Conservation (phyloP, 2,888 invertebrate genomes). For the Choreutis nemorana region DNA sequence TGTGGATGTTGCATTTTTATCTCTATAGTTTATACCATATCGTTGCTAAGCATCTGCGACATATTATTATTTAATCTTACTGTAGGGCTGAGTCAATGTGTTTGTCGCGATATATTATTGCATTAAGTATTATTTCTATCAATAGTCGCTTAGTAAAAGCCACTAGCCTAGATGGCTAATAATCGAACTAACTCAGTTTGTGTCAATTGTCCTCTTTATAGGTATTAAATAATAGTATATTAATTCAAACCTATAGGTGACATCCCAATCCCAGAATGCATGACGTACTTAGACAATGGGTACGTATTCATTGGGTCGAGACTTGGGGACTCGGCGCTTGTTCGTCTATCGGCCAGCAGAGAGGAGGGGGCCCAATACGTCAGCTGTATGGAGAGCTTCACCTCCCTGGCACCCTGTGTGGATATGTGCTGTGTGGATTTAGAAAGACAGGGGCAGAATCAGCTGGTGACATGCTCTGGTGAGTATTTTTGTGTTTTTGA, state of each 20-base stretch:
- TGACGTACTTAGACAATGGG: slow-evolving; percentile 98
- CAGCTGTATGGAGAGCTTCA: slow-evolving; percentile 94
- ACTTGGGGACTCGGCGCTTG: slow-evolving; percentile 95
- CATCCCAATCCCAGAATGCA: slow-evolving; percentile 94
- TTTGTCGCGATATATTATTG: not conserved
- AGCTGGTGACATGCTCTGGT: slow-evolving; percentile 97
- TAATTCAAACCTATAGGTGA: too few relatives aligned
- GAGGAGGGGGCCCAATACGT: slow-evolving; percentile 91
- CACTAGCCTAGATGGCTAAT: too few relatives aligned
- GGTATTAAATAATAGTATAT: too few relatives aligned
- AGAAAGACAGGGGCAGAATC: slow-evolving; percentile 96
- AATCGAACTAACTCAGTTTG: too few relatives aligned
- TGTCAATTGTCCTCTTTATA: too few relatives aligned
- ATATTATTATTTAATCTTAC: too few relatives aligned
- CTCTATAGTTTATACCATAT: too few relatives aligned
- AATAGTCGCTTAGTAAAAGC: too few relatives aligned
- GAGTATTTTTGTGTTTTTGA: slow-evolving; percentile 8
- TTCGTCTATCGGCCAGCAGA: slow-evolving; percentile 83
- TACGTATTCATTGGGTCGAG: slow-evolving; percentile 96
- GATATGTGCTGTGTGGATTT: slow-evolving; percentile 98
- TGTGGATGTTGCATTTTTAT: too few relatives aligned
- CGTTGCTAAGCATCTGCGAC: too few relatives aligned
- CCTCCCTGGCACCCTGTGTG: slow-evolving; percentile 96
- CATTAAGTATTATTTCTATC: too few relatives aligned
- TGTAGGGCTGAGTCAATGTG: slow-evolving; percentile 3